Percentiles rank a stretch among this genome's conserved stretches.
Conservation (phyloP, 2,888 invertebrate genomes). For the Drosophila pseudotalamancana region DNA sequence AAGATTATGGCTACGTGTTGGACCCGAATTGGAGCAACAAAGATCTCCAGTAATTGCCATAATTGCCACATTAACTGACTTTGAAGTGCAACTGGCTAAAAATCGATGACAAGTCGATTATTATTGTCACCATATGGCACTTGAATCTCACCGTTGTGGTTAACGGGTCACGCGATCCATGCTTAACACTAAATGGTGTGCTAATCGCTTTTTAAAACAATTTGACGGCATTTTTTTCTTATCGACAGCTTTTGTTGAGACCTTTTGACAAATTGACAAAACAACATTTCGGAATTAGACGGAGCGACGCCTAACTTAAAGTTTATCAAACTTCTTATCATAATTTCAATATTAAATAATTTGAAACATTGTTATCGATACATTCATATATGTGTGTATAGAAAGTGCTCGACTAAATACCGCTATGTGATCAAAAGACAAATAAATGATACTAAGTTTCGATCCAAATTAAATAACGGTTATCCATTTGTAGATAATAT, state of each 20-base stretch:
- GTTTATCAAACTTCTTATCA: neutral
- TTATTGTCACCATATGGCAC: constrained; percentile 24
- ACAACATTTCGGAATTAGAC: constrained; percentile 11
- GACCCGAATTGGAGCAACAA: constrained; percentile 13
- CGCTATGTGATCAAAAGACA: too few relatives aligned
- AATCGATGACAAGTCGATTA: constrained; percentile 12
- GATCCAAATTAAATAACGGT: too few relatives aligned
- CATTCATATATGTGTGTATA: too few relatives aligned
- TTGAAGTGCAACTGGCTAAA: constrained; percentile 11
- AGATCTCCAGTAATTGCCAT: constrained; percentile 21
- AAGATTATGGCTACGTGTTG: too few relatives aligned
- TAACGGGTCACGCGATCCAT: constrained; percentile 2
- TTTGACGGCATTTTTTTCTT: constrained; percentile 5
- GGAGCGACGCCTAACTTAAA: neutral
- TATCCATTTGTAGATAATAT: too few relatives aligned
- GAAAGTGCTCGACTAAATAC: too few relatives aligned
- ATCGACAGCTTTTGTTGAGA: constrained; percentile 8
- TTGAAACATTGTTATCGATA: too few relatives aligned
- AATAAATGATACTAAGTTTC: too few relatives aligned
- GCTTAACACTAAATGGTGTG: neutral
- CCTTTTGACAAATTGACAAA: constrained; percentile 1
- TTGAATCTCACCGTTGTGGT: constrained; percentile 9
- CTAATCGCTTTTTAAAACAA: neutral
- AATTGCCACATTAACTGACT: constrained; percentile 18
- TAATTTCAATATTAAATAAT: too few relatives aligned